phyloP scores from a whole-genome alignment of 2,888 invertebrate species.

The Microctonus brassicae region DNA sequence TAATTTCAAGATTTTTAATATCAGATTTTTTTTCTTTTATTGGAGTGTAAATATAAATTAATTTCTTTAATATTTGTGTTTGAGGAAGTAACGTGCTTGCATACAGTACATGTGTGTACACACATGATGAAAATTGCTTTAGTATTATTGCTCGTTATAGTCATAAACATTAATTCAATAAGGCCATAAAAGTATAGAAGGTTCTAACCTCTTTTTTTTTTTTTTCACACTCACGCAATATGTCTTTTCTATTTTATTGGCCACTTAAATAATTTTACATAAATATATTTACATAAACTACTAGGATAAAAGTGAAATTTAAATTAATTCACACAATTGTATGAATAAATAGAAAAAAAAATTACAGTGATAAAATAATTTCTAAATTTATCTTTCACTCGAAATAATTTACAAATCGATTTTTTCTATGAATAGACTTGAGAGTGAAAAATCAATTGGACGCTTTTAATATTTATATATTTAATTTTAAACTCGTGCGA shows the following conservation, averaged over 20 bases:
- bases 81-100: constrained; percentile 23
- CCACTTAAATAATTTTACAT: background rate
- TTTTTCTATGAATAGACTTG: no score
- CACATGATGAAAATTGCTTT: background rate
- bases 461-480: background rate
- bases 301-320: background rate
- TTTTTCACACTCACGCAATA: background rate
- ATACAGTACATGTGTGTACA: background rate
- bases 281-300: background rate
- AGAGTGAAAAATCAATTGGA: background rate
- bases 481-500: background rate
- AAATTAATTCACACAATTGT: background rate
- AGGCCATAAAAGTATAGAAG: constrained; percentile 22
- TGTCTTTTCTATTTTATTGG: background rate
- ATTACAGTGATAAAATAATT: no score
- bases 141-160: constrained; percentile 25
- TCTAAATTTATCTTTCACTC: no score
- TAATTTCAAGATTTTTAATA: no score
- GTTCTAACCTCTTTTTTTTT: constrained; percentile 21
- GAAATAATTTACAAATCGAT: background rate
- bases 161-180: constrained; percentile 30
- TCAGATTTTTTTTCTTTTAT: background rate
- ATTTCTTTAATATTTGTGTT: constrained; percentile 1
- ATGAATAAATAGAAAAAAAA: no score
- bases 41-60: background rate